Evolutionary conservation across 2,113 vertebrate species (phyloP), one percentile per base, ranked within the genome.

Genomic region (Protobothrops mucrosquamatus): DNA sequence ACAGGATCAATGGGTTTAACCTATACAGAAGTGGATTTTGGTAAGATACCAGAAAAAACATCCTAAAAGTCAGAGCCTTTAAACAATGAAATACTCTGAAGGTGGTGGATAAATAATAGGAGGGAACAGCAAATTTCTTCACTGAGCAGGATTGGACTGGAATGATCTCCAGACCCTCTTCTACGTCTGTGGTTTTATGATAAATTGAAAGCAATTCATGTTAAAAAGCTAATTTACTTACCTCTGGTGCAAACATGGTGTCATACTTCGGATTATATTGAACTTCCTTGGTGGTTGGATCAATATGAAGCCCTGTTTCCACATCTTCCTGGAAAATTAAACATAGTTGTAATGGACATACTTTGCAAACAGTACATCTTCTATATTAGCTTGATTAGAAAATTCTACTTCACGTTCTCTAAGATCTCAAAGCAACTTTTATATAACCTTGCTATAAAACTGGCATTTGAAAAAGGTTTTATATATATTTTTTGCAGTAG

Each of bases 181-280:
- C n/a, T 39, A 81, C 18, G 22, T 39, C 34, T 81, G 39, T 81
- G 69, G 8, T 39, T 39, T 39, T 81, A 39, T 81, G 34, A 39
- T 39, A 39, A 74, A 74, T 39, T 11, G 14, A 56, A 23, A 61
- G 90, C 74, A 1, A 56, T 94, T 95, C 34, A 93, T 6, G 34
- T 92, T 55, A 85, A 85, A 54, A 91, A 46, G 29, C 0, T 52
- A 29, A 87, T 69, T 54, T 94, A 91, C 98, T 97, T 96, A 99
- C 99, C 98, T 99, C 99, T 48, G 99, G 99, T 94, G 99, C 99
- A 98, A 99, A 99, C 99, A 99, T 98, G 23, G 99, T 99, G 87
- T 99, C 99, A 18, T 97, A 99, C 46, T 98, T 98, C 18, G 99
- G 99, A 93, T 99, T 99, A 91, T 97, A 99, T 0, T 96, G 96